A percentile compares a stretch with the other conserved stretches of the same genome.
Conservation (phyloP, 2,888 invertebrate genomes). For the Chymomyza caudatula region DNA sequence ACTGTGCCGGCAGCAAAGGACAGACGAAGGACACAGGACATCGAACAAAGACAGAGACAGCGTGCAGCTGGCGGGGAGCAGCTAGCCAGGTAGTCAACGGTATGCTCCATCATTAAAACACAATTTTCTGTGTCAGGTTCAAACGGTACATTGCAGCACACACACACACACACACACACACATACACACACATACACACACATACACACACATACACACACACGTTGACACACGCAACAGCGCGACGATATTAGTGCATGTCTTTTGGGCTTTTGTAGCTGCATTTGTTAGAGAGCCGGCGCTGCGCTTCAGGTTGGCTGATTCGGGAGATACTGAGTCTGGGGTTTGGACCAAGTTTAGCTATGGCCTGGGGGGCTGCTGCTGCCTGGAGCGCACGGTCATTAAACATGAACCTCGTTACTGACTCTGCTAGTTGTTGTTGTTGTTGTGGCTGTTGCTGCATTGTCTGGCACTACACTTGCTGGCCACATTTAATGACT, state of each 20-base stretch:
- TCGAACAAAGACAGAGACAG: too few species aligned
- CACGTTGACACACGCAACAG: constrained; percentile 28
- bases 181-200: constrained; percentile 14
- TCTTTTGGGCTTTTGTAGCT: constrained; percentile 55
- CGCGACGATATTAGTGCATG: constrained; percentile 59
- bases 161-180: constrained; percentile 3
- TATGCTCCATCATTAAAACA: constrained; percentile 68
- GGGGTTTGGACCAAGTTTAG: constrained; percentile 21
- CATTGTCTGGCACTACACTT: constrained; percentile 58
- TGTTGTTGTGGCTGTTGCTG: constrained; percentile 38
- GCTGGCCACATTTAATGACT: constrained; percentile 68
- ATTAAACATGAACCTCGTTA: constrained; percentile 74
- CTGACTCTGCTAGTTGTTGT: constrained; percentile 35
- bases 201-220: constrained; percentile 8
- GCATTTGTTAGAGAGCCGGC: constrained; percentile 37
- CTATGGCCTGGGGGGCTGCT: constrained; percentile 6
- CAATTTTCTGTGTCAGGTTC: constrained; percentile 74
- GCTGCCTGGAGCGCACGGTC: constrained; percentile 44
- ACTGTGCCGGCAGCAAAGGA: constrained; percentile 8
- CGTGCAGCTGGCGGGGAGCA: background rate
- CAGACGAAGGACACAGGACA: background rate
- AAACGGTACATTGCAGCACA: constrained; percentile 52
- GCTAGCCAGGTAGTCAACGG: constrained; percentile 21
- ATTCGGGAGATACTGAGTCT: too few species aligned
- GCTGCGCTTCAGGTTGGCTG: constrained; percentile 16